Base-by-base conservation (phyloP, 2,113 vertebrate genomes). In the Falcunculus frontatus region DNA sequence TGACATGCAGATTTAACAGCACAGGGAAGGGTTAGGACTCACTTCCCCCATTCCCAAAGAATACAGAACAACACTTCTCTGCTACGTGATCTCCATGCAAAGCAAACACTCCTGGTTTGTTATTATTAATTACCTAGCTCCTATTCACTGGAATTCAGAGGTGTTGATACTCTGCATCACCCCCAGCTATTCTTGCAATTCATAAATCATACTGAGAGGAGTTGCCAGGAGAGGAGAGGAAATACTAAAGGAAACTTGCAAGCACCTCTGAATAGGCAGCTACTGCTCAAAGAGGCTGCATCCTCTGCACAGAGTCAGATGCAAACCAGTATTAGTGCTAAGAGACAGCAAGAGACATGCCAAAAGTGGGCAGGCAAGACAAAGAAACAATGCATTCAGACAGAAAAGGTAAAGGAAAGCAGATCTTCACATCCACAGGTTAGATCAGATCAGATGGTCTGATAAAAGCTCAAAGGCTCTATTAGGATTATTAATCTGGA, bases 171-270 rank as follows among this genome's bases (percentile, higher is more conserved):
- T 74, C 88, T 0, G 0, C 86, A 84, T 87, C 88, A 90, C 94
- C 87, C 79, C 62, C 84, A 95, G 91, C 95, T 91, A 95, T 87
- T 81, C 69, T 94, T 78, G 80, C 88, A 89, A 72, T 87, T 97
- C 94, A 97, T 97, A 97, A 97, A 95, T 96, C 85, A 96, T 89
- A 78, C 65, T 33, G 83, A 94, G 50, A 94, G 74, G 73, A 84
- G 64, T 52, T 96, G 83, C 90, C 85, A 87, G 53, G 63, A 93
- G 47, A 86, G 65, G 77, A 91, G 67, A 88, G 65, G 52, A 95
- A 93, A 92, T 92, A 50, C 35, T 81, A 35, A 86, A 95, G 49
- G 68, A 92, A 92, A 96, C 69, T 50, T 3, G 9, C 63, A 75
- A 85, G 47, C 88, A 81, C 57, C 90, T 90, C 85, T 78, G 75